Evolutionary conservation across 2,888 invertebrate genomes (phyloP).

Genomic region (Oxyteleia sp.): DNA sequence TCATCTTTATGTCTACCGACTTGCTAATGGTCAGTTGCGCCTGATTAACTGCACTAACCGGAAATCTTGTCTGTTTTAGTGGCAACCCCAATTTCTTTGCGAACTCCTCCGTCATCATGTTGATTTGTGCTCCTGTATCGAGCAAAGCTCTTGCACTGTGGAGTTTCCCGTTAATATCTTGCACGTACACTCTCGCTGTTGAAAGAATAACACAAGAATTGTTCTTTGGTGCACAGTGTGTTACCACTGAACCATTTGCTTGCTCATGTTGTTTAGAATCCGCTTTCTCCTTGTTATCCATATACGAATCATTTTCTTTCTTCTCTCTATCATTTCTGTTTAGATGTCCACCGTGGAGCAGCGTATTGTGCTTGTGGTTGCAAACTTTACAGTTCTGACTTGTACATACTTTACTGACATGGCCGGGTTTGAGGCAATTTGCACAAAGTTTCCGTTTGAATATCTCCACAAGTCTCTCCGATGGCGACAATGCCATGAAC

Average conservation of each 20-base stretch:
- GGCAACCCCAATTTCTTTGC: slow-evolving; percentile 3
- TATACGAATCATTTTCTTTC: background rate
- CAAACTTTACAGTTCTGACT: background rate
- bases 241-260: background rate
- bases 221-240: slow-evolving; percentile 11
- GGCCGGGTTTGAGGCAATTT: slow-evolving; percentile 4
- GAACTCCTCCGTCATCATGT: slow-evolving; percentile 25
- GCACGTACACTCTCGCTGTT: background rate
- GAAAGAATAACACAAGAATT: background rate
- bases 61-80: background rate
- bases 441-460: slow-evolving; percentile 5
- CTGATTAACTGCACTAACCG: background rate
- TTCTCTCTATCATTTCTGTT: background rate
- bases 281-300: too few species aligned
- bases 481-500: slow-evolving; percentile 3
- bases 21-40: slow-evolving; percentile 8
- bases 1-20: slow-evolving; percentile 16
- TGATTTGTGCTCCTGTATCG: slow-evolving; percentile 5
- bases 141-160: slow-evolving; percentile 11
- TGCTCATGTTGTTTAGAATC: background rate
- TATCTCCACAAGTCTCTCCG: background rate
- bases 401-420: slow-evolving; percentile 7
- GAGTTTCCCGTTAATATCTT: slow-evolving; percentile 6
- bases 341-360: slow-evolving; percentile 8
- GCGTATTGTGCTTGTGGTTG: background rate